phyloP scores from a whole-genome alignment of 2,113 vertebrate genomes.

The Oreotrochilus melanogaster region DNA sequence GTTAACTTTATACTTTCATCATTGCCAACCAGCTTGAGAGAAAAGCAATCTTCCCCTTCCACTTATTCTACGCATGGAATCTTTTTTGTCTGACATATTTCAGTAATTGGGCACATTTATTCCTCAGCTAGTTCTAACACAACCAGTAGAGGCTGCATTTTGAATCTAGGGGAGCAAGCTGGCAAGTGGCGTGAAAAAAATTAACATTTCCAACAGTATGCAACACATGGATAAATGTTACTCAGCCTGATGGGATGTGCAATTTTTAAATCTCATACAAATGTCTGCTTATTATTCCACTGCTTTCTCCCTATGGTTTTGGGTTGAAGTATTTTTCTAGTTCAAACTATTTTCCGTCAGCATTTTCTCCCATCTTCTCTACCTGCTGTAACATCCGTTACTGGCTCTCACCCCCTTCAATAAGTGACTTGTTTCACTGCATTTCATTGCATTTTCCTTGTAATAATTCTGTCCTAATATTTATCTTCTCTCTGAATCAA shows the following conservation, averaged over 20 bases:
- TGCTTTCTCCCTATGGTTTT: background rate
- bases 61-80: background rate
- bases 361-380: background rate
- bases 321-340: background rate
- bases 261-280: constrained; percentile 28
- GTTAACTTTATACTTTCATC: constrained; percentile 5
- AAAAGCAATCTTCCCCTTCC: constrained; percentile 37
- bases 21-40: constrained; percentile 27
- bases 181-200: constrained; percentile 40
- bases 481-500: background rate
- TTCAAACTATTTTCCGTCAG: background rate
- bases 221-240: constrained; percentile 48
- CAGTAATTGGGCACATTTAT: constrained; percentile 51
- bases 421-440: background rate
- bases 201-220: constrained; percentile 14
- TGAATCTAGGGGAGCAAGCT: constrained; percentile 29
- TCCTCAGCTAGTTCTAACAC: constrained; percentile 51
- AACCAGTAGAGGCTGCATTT: constrained; percentile 39
- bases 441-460: background rate
- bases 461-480: background rate
- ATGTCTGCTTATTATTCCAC: background rate
- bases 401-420: background rate
- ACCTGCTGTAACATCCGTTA: background rate
- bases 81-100: constrained; percentile 63
- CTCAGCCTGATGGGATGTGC: background rate